A percentile compares a stretch with the other conserved stretches of the same genome.
phyloP scores from a whole-genome alignment of 2,113 vertebrate species.

The Pseudolaguvia tuberculata region DNA sequence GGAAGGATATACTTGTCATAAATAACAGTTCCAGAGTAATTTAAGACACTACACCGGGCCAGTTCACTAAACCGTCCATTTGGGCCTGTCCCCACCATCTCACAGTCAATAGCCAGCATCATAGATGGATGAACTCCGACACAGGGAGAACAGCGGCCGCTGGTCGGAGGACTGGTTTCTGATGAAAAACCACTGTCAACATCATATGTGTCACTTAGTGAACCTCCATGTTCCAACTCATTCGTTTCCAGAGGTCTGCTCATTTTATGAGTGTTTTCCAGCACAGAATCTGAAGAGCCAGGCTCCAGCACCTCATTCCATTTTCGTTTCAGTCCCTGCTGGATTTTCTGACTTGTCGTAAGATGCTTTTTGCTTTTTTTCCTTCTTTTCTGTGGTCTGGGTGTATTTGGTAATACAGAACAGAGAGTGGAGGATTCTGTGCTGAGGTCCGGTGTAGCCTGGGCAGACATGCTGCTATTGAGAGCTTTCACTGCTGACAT shows the following conservation, averaged over 20 bases:
- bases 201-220: slow-evolving; percentile 55
- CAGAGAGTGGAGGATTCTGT: background rate
- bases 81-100: slow-evolving; percentile 95
- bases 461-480: background rate
- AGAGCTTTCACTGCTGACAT: slow-evolving; percentile 17
- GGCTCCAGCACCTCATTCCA: background rate
- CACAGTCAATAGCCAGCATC: slow-evolving; percentile 88
- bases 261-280: slow-evolving; percentile 26
- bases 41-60: slow-evolving; percentile 86
- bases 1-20: slow-evolving; percentile 87
- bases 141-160: slow-evolving; percentile 52
- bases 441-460: background rate
- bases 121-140: slow-evolving; percentile 42
- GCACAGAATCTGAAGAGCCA: background rate
- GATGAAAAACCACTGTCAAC: slow-evolving; percentile 64
- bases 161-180: slow-evolving; percentile 52
- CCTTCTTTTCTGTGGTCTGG: background rate
- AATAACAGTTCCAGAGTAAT: slow-evolving; percentile 78
- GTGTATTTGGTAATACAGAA: background rate
- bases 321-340: slow-evolving; percentile 15
- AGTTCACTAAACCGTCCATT: slow-evolving; percentile 75
- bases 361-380: background rate
- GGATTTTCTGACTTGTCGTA: background rate
- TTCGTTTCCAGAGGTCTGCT: background rate
- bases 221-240: background rate